Evolutionary conservation across 2,797 vertebrate genomes (phyloP), one percentile per base, ranked within the genome.

Genomic region (Alcedo atthis): DNA sequence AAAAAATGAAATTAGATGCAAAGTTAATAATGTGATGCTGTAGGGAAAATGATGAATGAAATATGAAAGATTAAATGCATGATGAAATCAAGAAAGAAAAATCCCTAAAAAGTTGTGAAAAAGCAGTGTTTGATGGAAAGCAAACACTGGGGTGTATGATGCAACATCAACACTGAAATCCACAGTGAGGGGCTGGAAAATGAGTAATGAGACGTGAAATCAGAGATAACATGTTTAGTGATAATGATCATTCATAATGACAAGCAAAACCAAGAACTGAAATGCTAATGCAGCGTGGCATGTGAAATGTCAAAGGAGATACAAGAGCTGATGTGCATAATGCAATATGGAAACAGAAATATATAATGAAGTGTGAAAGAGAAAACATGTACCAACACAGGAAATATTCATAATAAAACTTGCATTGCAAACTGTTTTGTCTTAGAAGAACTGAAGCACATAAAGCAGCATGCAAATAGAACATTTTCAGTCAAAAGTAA

Each of bases 141-240:
- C 1, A 86, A 89, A 20, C 42, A 10, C 30, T 32, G 9, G 6
- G 8, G 32, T 42, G 13, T 45, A 69, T 26, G 32, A 10, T 69
- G 32, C 15, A 63, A 81, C 43, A 15, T 11, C 26, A 87, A 33
- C 40, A 40, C 35, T 58, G 58, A 89, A 85, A 92, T 40, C 48
- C 62, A 73, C 30, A 55, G 19, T 48, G 48, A 92, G 12, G 35
- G 33, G 73, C 77, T 84, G 57, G 70, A 76, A 90, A 84, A 86
- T 32, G 33, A 84, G 40, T 84, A 81, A 86, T 66, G 81, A 81
- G 81, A 88, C 42, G 54, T 92, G 83, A 94, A 92, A 91, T 73
- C 90, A 86, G 67, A 86, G 93, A 53, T 75, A 73, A 79, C 91
- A 84, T 91, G 0, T 81, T 90, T 81, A 81, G 32, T 42, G 63